Conservation (phyloP, 2,113 vertebrate species). For the Larimichthys crocea region DNA sequence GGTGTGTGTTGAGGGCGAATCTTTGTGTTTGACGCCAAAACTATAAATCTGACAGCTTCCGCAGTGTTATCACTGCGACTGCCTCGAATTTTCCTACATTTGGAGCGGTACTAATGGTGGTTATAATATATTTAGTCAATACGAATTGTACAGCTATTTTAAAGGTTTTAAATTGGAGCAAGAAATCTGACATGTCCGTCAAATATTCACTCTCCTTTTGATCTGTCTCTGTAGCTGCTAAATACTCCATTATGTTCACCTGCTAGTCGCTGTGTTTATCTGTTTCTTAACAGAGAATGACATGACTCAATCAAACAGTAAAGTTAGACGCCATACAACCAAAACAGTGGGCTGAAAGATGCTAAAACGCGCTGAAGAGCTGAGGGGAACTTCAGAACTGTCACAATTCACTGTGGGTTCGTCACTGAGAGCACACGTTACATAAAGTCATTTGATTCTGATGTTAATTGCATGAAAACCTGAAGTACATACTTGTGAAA, state of each 20-base stretch:
- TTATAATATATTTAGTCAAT: not conserved
- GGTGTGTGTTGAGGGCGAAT: no score
- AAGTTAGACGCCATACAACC: not conserved
- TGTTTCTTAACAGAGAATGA: not conserved
- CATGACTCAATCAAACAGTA: no score
- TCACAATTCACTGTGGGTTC: not conserved
- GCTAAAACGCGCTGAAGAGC: not conserved
- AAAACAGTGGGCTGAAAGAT: not conserved
- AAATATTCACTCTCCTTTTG: not conserved
- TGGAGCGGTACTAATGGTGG: no score
- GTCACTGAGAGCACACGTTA: not conserved
- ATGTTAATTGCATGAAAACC: not conserved
- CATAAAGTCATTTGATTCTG: not conserved
- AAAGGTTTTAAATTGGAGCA: not conserved
- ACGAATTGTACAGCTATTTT: not conserved
- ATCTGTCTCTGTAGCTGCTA: not conserved
- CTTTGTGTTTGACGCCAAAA: no score
- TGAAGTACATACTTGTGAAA: constrained; percentile 92
- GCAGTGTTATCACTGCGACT: no score
- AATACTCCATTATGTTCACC: not conserved
- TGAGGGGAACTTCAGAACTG: not conserved
- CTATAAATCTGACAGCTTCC: no score
- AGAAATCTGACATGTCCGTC: not conserved
- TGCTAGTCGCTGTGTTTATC: not conserved
- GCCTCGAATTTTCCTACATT: no score